Base-by-base conservation (phyloP, 2,888 invertebrate species). In the Cryptocephalus moraei region DNA sequence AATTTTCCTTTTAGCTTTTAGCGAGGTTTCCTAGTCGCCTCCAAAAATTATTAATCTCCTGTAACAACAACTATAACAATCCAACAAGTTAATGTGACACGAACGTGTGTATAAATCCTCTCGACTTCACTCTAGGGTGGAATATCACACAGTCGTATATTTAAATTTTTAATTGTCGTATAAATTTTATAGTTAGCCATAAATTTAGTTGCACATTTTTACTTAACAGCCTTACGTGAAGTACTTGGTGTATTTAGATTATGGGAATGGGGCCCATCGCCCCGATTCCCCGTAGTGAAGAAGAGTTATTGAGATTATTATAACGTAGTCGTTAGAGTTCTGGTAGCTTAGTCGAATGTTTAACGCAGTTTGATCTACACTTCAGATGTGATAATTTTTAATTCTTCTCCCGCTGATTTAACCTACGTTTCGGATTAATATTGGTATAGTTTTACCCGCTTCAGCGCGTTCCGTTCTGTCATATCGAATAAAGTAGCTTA, bases 301-400 rank as follows among this genome's bases (percentile, higher is more conserved):
- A 22, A 22, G 22, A 22, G 22, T 22, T 22, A 22, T 22, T n/a
- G 6, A 22, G 6, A 22, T 22, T 22, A 22, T n/a, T 22, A 22
- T 22, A 22, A 22, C 22, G 22, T 22, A 44, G 54, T 53, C 50
- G 55, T 33, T 9, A 49, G 56, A 56, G 58, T 46, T 40, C 36
- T 48, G 42, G 57, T 57, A 57, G 57, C 44, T 56, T 63, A 63
- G 63, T 63, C 63, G 62, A 62, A 62, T 63, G 63, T 62, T 47
- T 50, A 53, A 54, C 56, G 63, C 62, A 62, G 32, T 22, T 32
- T 32, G 11, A 31, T 10, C 42, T 42, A 40, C 32, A 42, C 11
- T 32, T 32, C 12, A 11, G 12, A 36, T 11, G 6, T 6, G 4
- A 36, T 4, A 36, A 6, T 36, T 11, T 4, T 36, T 36, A n/a